Evolutionary conservation across 2,888 invertebrate genomes (phyloP).

Genomic region (Plemyria rubiginata): DNA sequence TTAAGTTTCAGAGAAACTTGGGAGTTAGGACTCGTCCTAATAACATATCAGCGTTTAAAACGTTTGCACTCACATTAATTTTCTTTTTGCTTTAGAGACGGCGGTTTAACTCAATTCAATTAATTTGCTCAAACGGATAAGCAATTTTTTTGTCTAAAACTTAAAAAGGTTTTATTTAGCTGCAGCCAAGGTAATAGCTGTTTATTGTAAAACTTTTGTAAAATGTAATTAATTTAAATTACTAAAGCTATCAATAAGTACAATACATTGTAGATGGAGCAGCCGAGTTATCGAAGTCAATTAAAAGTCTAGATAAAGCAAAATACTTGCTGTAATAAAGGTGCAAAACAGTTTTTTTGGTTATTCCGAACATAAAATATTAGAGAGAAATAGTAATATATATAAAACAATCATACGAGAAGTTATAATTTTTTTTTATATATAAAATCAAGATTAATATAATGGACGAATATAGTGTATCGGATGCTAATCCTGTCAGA

Average conservation of each 20-base stretch:
- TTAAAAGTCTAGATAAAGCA: constrained; percentile 61
- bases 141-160: constrained; percentile 55
- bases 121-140: constrained; percentile 73
- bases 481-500: background rate
- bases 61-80: constrained; percentile 43
- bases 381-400: background rate
- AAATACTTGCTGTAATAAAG: constrained; percentile 41
- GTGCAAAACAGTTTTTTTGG: background rate
- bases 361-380: background rate
- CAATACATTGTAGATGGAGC: constrained; percentile 70
- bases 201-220: constrained; percentile 34
- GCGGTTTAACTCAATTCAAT: constrained; percentile 45
- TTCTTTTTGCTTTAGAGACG: constrained; percentile 38
- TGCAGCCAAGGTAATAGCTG: constrained; percentile 41
- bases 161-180: constrained; percentile 28
- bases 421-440: background rate
- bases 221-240: constrained; percentile 49
- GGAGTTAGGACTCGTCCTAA: constrained; percentile 52
- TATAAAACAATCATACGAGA: background rate
- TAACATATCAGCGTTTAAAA: constrained; percentile 65
- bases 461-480: background rate
- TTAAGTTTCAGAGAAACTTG: constrained; percentile 51
- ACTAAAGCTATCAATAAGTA: constrained; percentile 72
- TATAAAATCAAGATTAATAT: background rate
- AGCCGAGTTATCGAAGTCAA: constrained; percentile 74